These are phyloP conservation scores for Pasiphila rectangulata DNA, from an alignment of 2,888 invertebrate species.

Conservation along the genomic window DNA sequence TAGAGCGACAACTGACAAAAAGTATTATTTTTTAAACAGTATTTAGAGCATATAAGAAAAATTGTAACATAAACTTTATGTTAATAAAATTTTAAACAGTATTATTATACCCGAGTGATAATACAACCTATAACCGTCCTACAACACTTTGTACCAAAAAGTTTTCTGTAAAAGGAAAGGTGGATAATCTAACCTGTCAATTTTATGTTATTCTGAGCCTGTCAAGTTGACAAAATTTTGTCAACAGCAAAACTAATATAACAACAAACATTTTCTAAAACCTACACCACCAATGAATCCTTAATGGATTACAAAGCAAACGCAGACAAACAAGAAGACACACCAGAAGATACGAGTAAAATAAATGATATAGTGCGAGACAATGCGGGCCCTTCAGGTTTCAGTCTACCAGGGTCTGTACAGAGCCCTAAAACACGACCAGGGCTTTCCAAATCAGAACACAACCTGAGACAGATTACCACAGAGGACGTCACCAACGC, in stretches of 20 bases:
- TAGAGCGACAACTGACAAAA: no score
- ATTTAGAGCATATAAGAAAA: no score
- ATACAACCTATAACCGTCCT: no score
- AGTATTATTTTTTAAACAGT: no score
- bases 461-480: slow-evolving; percentile 62
- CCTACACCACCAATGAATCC: slow-evolving; percentile 48
- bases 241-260: slow-evolving; percentile 20
- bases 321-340: slow-evolving; percentile 41
- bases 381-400: slow-evolving; percentile 20
- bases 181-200: no score
- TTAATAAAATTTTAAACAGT: no score
- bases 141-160: not conserved
- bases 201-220: not conserved
- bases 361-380: slow-evolving; percentile 32
- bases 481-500: slow-evolving; percentile 63
- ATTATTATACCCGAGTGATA: no score
- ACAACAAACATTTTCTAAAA: slow-evolving; percentile 17
- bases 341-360: slow-evolving; percentile 41
- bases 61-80: no score
- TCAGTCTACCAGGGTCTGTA: slow-evolving; percentile 57
- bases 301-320: slow-evolving; percentile 66
- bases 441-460: slow-evolving; percentile 70
- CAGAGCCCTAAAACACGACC: slow-evolving; percentile 41
- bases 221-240: slow-evolving; percentile 19
- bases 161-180: not conserved